Evolutionary conservation across 2,797 vertebrate genomes (phyloP).

Genomic region (Squalus acanthias): DNA sequence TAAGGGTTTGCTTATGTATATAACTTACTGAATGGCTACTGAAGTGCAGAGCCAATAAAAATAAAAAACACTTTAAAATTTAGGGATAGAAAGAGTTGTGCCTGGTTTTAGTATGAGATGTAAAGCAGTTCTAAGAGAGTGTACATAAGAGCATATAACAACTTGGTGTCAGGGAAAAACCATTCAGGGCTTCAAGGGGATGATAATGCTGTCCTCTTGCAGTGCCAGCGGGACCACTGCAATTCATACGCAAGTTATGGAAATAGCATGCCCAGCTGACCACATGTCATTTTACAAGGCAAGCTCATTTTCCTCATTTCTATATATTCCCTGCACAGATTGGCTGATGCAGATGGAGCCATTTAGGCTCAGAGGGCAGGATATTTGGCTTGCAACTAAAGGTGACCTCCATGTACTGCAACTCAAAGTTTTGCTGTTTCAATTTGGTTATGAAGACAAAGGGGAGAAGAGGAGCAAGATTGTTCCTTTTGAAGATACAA

Average conservation of each 20-base stretch:
- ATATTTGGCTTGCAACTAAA: background rate
- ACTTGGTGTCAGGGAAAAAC: background rate
- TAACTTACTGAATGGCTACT: background rate
- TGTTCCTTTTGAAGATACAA: background rate
- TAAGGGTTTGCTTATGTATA: background rate
- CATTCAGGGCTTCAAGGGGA: background rate
- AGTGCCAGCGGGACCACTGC: background rate
- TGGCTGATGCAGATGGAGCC: background rate
- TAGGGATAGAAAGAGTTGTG: background rate
- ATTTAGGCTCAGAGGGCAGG: background rate
- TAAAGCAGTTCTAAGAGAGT: background rate
- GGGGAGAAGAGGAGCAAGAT: background rate
- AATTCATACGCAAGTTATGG: background rate
- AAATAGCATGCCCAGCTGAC: background rate
- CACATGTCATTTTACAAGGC: background rate
- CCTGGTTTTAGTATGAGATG: background rate
- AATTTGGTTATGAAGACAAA: background rate
- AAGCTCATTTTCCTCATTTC: background rate
- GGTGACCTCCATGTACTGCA: background rate
- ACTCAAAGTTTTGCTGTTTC: background rate
- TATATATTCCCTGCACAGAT: background rate
- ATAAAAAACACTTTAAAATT: background rate
- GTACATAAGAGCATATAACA: background rate
- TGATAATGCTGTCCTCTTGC: background rate
- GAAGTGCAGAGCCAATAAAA: slow-evolving; percentile 18